Percentiles rank a stretch among this genome's conserved stretches.
phyloP scores from a whole-genome alignment of 2,888 invertebrate species.

The Pediacus dermestoides region DNA sequence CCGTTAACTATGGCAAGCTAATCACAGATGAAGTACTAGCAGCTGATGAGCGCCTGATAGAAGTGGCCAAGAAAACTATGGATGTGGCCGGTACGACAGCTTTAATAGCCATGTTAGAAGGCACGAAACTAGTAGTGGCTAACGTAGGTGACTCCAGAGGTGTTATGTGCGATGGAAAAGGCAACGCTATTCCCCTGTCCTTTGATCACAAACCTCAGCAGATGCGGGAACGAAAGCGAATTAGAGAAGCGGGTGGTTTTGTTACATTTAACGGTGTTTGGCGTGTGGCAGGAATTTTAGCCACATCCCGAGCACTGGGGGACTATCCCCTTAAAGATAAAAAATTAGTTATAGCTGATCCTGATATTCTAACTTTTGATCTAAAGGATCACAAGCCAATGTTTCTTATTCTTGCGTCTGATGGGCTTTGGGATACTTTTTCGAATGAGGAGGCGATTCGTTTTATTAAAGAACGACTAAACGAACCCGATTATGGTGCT shows the following conservation, averaged over 20 bases:
- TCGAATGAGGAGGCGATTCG: conserved; percentile 91
- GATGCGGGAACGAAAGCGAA: conserved; percentile 87
- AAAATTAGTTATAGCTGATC: conserved; percentile 91
- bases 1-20: conserved; percentile 75
- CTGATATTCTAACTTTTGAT: conserved; percentile 90
- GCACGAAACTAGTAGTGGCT: conserved; percentile 79
- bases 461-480: conserved; percentile 79
- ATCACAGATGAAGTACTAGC: conserved; percentile 84
- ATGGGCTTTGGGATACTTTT: conserved; percentile 96
- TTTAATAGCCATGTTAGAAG: conserved; percentile 82
- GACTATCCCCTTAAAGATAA: conserved; percentile 94
- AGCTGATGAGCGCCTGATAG: conserved; percentile 76
- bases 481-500: conserved; percentile 86
- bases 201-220: conserved; percentile 97
- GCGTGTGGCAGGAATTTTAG: conserved; percentile 92
- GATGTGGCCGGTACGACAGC: conserved; percentile 88
- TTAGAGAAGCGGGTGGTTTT: conserved; percentile 92
- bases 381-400: conserved; percentile 79
- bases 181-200: conserved; percentile 86
- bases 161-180: conserved; percentile 88
- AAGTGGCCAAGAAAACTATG: conserved; percentile 74
- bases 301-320: conserved; percentile 90
- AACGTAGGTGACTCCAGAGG: conserved; percentile 97
- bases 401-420: conserved; percentile 89
- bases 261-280: conserved; percentile 95